phyloP scores from a whole-genome alignment of 2,888 invertebrate genomes.

The Capitulum mitella region DNA sequence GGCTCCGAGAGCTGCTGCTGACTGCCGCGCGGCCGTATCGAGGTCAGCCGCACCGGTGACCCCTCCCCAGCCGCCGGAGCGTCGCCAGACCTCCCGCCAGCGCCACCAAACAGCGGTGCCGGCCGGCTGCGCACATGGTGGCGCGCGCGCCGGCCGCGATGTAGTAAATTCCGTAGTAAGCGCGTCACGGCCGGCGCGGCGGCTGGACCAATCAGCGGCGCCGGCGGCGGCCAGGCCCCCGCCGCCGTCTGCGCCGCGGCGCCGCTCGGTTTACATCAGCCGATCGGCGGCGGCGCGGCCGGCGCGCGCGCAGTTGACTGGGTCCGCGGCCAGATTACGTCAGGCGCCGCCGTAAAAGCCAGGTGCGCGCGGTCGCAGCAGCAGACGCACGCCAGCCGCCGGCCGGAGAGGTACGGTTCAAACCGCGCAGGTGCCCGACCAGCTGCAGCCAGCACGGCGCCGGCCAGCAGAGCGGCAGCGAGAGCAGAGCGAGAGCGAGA shows the following conservation, averaged over 20 bases:
- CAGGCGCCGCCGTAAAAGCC: background rate
- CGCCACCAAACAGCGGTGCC: no score
- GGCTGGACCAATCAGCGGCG: background rate
- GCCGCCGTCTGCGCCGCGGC: background rate
- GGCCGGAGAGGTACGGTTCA: background rate
- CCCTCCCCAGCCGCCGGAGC: no score
- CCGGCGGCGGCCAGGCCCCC: background rate
- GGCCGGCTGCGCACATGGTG: background rate
- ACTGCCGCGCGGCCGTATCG: background rate
- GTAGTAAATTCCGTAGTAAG: background rate
- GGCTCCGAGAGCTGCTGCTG: no score
- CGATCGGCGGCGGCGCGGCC: background rate
- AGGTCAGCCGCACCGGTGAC: background rate
- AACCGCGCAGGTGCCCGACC: background rate
- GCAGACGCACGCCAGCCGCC: background rate
- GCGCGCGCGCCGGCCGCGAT: background rate
- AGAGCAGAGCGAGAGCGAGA: background rate
- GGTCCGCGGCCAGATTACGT: background rate
- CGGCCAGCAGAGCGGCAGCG: background rate
- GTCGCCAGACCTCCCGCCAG: no score
- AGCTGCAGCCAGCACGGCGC: background rate
- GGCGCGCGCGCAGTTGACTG: background rate
- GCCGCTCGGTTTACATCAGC: background rate
- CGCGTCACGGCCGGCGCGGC: background rate
- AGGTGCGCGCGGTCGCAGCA: background rate